A percentile compares a stretch with the other conserved stretches of the same genome.
phyloP scores from a whole-genome alignment of 2,113 vertebrate species.

The Lophius piscatorius region DNA sequence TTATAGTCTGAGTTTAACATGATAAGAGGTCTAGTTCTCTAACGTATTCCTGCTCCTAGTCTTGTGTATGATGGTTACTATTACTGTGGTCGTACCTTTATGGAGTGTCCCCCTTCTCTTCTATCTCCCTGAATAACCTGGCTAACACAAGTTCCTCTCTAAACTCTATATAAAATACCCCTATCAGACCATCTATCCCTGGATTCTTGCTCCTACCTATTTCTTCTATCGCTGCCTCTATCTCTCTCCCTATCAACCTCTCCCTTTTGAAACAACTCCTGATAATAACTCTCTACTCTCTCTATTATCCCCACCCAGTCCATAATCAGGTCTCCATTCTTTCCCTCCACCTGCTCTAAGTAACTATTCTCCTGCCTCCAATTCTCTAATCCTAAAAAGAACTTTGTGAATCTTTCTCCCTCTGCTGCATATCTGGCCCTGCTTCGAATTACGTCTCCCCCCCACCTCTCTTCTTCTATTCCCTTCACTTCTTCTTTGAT shows the following conservation, averaged over 20 bases:
- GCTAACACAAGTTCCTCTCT: neutral
- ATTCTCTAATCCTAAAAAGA: neutral
- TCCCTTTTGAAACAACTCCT: too few relatives aligned
- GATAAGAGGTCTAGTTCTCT: neutral
- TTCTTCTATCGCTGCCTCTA: neutral
- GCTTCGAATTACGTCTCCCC: neutral
- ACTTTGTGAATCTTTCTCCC: neutral
- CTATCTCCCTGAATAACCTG: neutral
- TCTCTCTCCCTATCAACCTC: too few relatives aligned
- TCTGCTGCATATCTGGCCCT: neutral
- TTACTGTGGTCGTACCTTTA: neutral
- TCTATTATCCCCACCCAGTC: neutral
- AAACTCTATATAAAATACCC: neutral
- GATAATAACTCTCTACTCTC: neutral
- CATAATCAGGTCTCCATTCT: neutral
- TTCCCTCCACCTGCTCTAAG: neutral
- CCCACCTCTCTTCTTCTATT: neutral
- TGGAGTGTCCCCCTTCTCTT: neutral
- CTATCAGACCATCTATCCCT: neutral
- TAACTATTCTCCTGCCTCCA: neutral
- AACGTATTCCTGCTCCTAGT: neutral
- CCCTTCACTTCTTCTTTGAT: neutral
- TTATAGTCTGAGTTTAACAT: neutral
- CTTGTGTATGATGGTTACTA: neutral
- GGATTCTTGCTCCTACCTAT: neutral